These are phyloP conservation scores for Diglossa cyanea DNA, from an alignment of 2,797 vertebrate genomes.

Conservation along the genomic window DNA sequence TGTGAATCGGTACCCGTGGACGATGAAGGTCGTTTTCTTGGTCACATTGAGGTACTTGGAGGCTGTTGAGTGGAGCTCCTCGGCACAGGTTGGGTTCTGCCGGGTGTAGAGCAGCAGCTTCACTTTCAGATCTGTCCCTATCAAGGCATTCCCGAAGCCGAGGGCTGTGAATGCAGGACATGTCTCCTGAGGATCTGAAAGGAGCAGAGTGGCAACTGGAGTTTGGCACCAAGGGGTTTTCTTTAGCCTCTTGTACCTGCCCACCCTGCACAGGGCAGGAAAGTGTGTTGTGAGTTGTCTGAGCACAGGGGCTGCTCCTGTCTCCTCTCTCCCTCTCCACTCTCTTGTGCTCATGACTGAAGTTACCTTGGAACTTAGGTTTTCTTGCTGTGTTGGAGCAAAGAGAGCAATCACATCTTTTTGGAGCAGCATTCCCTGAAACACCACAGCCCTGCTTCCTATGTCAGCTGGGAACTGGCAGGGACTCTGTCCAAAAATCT, in stretches of 20 bases:
- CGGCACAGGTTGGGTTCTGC: constrained; percentile 80
- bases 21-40: constrained; percentile 84
- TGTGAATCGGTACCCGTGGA: constrained; percentile 89
- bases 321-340: not conserved
- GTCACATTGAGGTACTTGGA: constrained; percentile 75
- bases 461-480: not conserved
- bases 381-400: not conserved
- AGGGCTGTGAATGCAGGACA: constrained; percentile 88
- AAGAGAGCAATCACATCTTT: not conserved
- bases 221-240: not conserved
- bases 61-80: constrained; percentile 66
- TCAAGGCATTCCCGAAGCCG: constrained; percentile 79
- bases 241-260: not conserved
- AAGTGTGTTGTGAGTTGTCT: not conserved
- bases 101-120: constrained; percentile 87
- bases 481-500: not conserved
- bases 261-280: not conserved
- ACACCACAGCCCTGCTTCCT: not conserved
- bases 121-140: constrained; percentile 86
- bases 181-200: constrained; percentile 72
- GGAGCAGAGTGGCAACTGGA: not conserved
- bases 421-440: not conserved
- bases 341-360: not conserved
- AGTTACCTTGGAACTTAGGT: not conserved
- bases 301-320: not conserved